phyloP scores from a whole-genome alignment of 2,797 vertebrate species.

The Acanthopagrus latus region DNA sequence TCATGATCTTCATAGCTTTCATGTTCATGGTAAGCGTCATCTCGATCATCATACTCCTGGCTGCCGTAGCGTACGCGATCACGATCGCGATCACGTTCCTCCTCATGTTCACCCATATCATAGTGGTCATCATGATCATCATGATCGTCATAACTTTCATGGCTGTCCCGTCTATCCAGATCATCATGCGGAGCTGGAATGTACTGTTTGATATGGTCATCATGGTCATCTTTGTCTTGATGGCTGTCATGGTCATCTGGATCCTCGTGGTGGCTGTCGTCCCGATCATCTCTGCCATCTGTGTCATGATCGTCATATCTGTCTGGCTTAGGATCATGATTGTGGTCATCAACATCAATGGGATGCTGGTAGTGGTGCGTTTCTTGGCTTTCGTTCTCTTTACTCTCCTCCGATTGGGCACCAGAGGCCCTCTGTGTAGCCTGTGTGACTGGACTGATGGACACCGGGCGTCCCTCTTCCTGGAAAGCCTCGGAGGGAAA shows the following conservation, averaged over 20 bases:
- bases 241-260: conserved; percentile 41
- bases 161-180: conserved; percentile 35
- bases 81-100: conserved; percentile 33
- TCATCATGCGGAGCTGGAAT: conserved; percentile 53
- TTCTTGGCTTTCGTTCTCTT: conserved; percentile 72
- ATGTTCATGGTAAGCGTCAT: conserved; percentile 50
- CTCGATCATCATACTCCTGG: conserved; percentile 51
- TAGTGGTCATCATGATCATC: conserved; percentile 70
- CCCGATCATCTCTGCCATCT: conserved; percentile 28
- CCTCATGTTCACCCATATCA: conserved; percentile 77
- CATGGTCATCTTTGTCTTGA: conserved; percentile 47
- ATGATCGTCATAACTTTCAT: neutral
- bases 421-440: conserved; percentile 78
- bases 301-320: conserved; percentile 46
- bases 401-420: conserved; percentile 71
- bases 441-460: conserved; percentile 76
- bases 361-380: conserved; percentile 55
- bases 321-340: conserved; percentile 37
- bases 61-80: conserved; percentile 33
- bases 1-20: conserved; percentile 64
- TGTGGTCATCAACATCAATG: conserved; percentile 43
- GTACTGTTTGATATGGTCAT: conserved; percentile 45
- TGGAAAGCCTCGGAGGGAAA: conserved; percentile 89
- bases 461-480: conserved; percentile 74
- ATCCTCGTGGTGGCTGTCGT: conserved; percentile 45